These are phyloP conservation scores for Platanista minor DNA, from an alignment of 2,113 vertebrate genomes.

Conservation along the genomic window DNA sequence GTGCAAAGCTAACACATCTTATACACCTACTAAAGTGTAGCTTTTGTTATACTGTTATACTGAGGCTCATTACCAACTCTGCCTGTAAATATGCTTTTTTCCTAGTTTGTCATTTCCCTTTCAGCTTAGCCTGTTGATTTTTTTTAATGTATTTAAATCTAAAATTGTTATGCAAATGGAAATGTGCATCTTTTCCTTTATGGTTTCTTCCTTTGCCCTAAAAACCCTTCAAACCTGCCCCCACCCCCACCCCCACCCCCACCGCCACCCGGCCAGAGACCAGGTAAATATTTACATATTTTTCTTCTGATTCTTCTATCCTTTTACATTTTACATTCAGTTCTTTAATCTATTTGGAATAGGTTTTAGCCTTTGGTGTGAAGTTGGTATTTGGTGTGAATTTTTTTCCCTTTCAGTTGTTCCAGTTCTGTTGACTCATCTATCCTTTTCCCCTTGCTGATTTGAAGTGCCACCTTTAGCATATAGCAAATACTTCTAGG, in stretches of 20 bases:
- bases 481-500: not conserved
- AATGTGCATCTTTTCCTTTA: not conserved
- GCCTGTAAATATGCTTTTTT: not conserved
- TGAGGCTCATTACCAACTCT: not conserved
- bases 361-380: not conserved
- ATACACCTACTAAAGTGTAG: not conserved
- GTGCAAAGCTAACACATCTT: not conserved
- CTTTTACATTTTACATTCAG: not conserved
- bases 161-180: not conserved
- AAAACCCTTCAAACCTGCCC: not conserved
- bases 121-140: not conserved
- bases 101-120: constrained; percentile 10
- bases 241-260: not conserved
- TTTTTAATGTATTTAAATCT: not conserved
- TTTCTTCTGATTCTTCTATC: not conserved
- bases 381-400: not conserved
- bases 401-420: not conserved
- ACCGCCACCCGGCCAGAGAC: not conserved
- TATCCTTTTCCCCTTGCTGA: not conserved
- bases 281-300: not conserved
- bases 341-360: not conserved
- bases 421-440: not conserved
- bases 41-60: not conserved
- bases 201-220: not conserved
- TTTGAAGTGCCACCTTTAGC: not conserved